Conservation (phyloP, 37 sponge, comb jelly and placozoan genomes). For the Spongilla lacustris region DNA sequence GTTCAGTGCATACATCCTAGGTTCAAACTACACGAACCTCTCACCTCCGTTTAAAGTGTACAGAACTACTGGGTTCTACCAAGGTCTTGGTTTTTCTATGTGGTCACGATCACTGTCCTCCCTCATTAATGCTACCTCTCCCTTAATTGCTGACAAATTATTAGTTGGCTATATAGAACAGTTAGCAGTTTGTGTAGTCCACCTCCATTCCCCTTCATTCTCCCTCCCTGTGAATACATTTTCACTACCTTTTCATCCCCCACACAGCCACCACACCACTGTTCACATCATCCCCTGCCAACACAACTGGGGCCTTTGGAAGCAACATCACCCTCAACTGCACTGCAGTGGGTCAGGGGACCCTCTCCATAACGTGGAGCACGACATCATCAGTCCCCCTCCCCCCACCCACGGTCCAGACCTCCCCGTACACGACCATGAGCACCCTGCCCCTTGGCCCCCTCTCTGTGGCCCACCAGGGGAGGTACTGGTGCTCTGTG, state of each 20-base stretch:
- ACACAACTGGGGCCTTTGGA: background rate
- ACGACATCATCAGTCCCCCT: background rate
- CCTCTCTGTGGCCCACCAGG: background rate
- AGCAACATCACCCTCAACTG: background rate
- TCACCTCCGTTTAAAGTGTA: background rate
- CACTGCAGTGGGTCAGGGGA: background rate
- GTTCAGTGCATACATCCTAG: constrained; percentile 55
- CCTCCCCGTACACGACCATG: background rate
- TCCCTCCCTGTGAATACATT: no score
- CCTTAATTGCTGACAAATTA: no score
- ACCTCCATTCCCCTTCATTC: no score
- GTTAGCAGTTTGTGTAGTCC: no score
- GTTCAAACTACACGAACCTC: constrained; percentile 45
- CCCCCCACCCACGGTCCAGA: background rate
- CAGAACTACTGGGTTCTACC: background rate
- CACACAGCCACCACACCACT: background rate
- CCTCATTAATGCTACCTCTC: no score
- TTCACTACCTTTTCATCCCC: no score
- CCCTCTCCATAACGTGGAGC: background rate
- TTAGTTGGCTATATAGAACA: no score
- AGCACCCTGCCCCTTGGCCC: background rate
- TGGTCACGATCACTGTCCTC: no score
- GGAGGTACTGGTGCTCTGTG: background rate
- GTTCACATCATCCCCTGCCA: background rate
- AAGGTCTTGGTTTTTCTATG: background rate